Evolutionary conservation across 2,797 vertebrate species (phyloP), one percentile per base, ranked within the genome.

Genomic region (Bufotes viridis): DNA sequence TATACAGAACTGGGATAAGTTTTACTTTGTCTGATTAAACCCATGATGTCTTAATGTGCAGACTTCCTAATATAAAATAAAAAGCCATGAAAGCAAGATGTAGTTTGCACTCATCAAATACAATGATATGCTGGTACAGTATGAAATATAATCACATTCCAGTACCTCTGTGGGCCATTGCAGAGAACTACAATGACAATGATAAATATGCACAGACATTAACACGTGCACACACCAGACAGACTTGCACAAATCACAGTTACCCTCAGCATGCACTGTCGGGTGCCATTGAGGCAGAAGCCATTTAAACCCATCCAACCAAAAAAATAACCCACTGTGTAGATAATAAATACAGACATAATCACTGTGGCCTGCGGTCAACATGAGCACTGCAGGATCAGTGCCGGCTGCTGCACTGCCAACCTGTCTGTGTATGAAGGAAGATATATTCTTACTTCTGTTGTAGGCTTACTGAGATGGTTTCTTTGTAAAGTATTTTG

Each of bases 271-370:
- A 79, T 79, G 81, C 80, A 78, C 85, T 87, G 83, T 82, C 79
- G 78, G 88, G 84, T 86, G 84, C 88, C 84, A 89, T 51, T 78
- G 81, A 89, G 88, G 84, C 80, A 83, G 81, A 89, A 89, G 85
- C 63, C 65, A 89, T 89, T 86, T 78, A 87, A 89, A 89, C 49
- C 53, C 65, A 89, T 87, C 80, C 88, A 89, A 86, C 79, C 88
- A 83, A 74, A 53, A 89, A 83, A 89, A 87, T 78, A 89, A 89
- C 84, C 84, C 74, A 87, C 85, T 87, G 88, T 83, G 88, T 83
- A 79, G 80, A 78, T 89, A 89, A 89, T 89, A 89, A 89, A 89
- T 89, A 89, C 84, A 89, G 88, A 89, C 88, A 89, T 89, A 89
- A 89, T 89, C 80, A 78, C 79, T 79, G 85, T 87, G 88, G 88